Evolutionary conservation across 2,113 vertebrate genomes (phyloP), one percentile per base, ranked within the genome.

Genomic region (Rhinoderma darwinii): DNA sequence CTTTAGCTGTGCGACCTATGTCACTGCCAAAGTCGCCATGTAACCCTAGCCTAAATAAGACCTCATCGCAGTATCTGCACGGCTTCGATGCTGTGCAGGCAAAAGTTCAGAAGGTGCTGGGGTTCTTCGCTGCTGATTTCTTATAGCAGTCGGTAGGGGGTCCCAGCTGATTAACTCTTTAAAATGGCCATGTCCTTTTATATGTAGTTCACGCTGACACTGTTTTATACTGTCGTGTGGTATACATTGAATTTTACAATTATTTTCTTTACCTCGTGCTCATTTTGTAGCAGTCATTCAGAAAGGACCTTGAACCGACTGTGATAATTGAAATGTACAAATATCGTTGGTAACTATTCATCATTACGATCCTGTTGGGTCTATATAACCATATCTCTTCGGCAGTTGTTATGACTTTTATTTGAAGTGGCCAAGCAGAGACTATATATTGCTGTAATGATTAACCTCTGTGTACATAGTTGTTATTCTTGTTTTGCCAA

Each of bases 391-490:
- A 12, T 63, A n/a, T 82, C 56, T 4, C 5, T n/a, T 32, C 17
- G 32, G 22, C 73, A 44, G 41, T 44, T 63, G 15, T 30, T 66
- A 14, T 63, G 27, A 4, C 79, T 63, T 61, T 63, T 66, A 66
- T 63, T 63, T 66, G 79, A 43, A 43, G 79, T 63, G 56, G 56
- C 37, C 41, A 8, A 44, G 79, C 39, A 18, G 56, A 44, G 61
- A 44, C 79, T 8, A 14, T 63, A 63, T 63, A 44, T n/a, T 12
- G 25, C 20, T 27, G 59, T 82, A 82, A 82, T 63, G 11, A 44
- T 66, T 66, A 63, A 63, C 56, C 59, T 82, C 25, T 27, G 15
- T 82, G 79, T 81, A 59, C 59, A 44, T 47, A 81, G 25, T 22
- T 22, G 56, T 59, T 6, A 37, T 43, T 18, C 20, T 1, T 37